Percentiles rank a stretch among this genome's conserved stretches.
Conservation (phyloP, 1,140 invertebrate genomes). For the Heterodera carotae region DNA sequence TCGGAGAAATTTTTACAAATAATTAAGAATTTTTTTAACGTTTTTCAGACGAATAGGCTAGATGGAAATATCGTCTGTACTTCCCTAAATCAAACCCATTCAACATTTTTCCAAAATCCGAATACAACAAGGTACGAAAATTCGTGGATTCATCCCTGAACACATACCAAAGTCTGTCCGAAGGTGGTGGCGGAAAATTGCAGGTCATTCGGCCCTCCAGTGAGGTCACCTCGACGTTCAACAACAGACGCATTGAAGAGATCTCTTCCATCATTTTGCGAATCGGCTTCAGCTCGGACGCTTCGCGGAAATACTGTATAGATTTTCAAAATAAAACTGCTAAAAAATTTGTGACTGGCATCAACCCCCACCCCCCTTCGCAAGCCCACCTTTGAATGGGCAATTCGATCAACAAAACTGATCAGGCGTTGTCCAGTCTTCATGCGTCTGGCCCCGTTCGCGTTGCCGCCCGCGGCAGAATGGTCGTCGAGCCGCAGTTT, state of each 20-base stretch:
- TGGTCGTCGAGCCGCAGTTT: constrained; percentile 52
- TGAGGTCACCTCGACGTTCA: constrained; percentile 82
- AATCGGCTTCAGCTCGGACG: constrained; percentile 70
- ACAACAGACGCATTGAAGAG: constrained; percentile 84
- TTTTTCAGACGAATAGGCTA: too few species aligned
- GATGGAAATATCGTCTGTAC: too few species aligned
- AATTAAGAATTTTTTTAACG: too few species aligned
- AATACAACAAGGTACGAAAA: too few species aligned
- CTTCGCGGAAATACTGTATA: constrained; percentile 80
- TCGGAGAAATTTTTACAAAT: not conserved
- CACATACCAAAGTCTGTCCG: constrained; percentile 82
- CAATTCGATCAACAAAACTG: constrained; percentile 82
- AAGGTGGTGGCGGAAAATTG: constrained; percentile 90
- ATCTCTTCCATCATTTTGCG: constrained; percentile 69
- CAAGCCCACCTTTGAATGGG: constrained; percentile 71
- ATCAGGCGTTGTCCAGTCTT: constrained; percentile 49
- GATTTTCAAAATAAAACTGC: too few species aligned
- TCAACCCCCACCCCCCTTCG: too few species aligned
- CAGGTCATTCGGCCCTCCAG: constrained; percentile 80
- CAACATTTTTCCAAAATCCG: too few species aligned
- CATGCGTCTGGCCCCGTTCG: constrained; percentile 2
- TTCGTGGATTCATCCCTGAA: too few species aligned
- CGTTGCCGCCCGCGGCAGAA: constrained; percentile 38
- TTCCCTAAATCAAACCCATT: not conserved
- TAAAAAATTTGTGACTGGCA: too few species aligned